A percentile compares a stretch with the other conserved stretches of the same genome.
Evolutionary conservation across 2,888 invertebrate genomes (phyloP).

Genomic region (Diplazon laetatorius): DNA sequence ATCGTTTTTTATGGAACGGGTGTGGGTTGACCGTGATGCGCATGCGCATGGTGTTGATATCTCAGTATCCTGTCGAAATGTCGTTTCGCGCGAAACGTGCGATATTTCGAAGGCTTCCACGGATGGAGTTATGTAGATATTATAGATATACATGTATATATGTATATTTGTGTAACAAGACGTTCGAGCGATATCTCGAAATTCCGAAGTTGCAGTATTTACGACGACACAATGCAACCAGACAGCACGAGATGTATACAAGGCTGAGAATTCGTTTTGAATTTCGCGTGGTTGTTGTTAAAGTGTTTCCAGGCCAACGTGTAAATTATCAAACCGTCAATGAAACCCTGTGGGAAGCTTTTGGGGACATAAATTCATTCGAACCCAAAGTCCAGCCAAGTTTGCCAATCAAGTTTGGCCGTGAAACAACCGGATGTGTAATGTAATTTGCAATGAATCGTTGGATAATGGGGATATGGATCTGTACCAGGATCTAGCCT

Average conservation of each 20-base stretch:
- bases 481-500: too few relatives aligned
- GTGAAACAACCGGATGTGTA: too few relatives aligned
- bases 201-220: conserved; percentile 39
- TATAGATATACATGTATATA: too few relatives aligned
- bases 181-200: conserved; percentile 35
- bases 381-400: too few relatives aligned
- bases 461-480: too few relatives aligned
- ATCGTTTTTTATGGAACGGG: not conserved
- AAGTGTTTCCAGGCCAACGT: conserved; percentile 13
- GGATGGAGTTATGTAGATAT: too few relatives aligned
- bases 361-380: too few relatives aligned
- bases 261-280: conserved; percentile 22
- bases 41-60: not conserved
- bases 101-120: conserved; percentile 4
- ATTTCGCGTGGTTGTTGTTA: conserved; percentile 37
- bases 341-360: too few relatives aligned
- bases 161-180: too few relatives aligned
- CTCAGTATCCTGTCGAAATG: conserved; percentile 21
- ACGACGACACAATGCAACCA: too few relatives aligned
- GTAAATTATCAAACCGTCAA: conserved; percentile 45
- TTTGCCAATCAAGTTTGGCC: too few relatives aligned
- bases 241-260: not conserved
- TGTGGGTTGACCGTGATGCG: not conserved
- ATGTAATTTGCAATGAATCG: too few relatives aligned
- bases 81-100: conserved; percentile 38